phyloP scores from a whole-genome alignment of 2,888 invertebrate genomes.

The Physocephala rufipes region DNA sequence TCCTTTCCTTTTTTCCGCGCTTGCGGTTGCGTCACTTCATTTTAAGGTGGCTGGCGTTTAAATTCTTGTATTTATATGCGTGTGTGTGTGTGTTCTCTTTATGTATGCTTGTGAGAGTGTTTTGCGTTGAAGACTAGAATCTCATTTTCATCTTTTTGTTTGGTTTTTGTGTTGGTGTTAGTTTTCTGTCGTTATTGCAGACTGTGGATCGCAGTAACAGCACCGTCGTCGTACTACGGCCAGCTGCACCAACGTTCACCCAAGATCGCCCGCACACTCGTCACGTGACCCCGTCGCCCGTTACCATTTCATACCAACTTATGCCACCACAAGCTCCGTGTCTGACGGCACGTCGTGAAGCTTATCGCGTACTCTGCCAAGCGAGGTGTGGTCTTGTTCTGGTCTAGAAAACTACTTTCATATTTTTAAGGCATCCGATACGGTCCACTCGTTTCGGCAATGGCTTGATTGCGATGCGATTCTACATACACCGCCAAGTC shows the following conservation, averaged over 20 bases:
- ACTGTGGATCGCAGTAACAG: background rate
- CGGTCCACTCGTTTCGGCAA: slow-evolving; percentile 48
- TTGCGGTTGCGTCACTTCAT: background rate
- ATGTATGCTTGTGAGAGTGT: slow-evolving; percentile 15
- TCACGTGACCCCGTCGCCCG: background rate
- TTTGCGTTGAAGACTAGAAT: background rate
- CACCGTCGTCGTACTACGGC: background rate
- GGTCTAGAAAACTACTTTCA: slow-evolving; percentile 62
- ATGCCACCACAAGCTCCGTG: too few species aligned
- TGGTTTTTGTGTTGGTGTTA: background rate
- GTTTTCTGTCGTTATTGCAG: background rate
- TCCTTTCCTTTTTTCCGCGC: too few species aligned
- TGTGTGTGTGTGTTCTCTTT: slow-evolving; percentile 22
- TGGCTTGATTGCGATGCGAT: slow-evolving; percentile 32
- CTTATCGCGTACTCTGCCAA: slow-evolving; percentile 23
- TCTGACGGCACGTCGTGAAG: slow-evolving; percentile 19
- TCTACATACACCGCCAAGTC: slow-evolving; percentile 10
- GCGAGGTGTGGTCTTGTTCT: slow-evolving; percentile 61
- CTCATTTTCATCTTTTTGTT: background rate
- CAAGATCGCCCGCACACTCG: background rate
- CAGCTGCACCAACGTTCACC: background rate
- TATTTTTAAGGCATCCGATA: slow-evolving; percentile 54
- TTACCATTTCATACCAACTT: background rate
- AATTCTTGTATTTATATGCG: slow-evolving; percentile 18
- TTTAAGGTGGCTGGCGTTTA: slow-evolving; percentile 37